Evolutionary conservation across 2,797 vertebrate genomes (phyloP).

Genomic region (Myiothlypis chrysogaster): DNA sequence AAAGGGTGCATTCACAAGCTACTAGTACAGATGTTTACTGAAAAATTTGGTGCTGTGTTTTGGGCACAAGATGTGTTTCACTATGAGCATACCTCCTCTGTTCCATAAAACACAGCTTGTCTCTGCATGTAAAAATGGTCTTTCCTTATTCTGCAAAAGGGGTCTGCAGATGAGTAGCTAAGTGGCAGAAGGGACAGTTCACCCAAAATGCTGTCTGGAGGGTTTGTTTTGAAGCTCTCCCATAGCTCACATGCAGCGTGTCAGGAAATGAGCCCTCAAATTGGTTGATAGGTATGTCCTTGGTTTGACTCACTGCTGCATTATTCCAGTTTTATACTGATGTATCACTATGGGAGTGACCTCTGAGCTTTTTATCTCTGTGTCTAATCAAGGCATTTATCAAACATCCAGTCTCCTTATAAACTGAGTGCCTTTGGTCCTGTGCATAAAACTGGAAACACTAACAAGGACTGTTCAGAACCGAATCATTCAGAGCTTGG

Average conservation of each 20-base stretch:
- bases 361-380: not conserved
- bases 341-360: not conserved
- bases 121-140: rapidly evolving
- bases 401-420: not conserved
- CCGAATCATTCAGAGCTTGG: not conserved
- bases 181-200: not conserved
- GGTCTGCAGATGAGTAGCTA: not conserved
- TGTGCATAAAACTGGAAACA: not conserved
- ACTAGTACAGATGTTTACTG: not conserved
- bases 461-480: not conserved
- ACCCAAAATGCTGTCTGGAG: not conserved
- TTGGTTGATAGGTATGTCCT: not conserved
- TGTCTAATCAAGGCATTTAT: not conserved
- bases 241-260: rapidly evolving
- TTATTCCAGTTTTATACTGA: not conserved
- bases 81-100: not conserved
- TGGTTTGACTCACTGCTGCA: not conserved
- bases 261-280: not conserved
- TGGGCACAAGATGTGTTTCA: not conserved
- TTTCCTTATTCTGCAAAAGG: not conserved
- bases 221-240: not conserved
- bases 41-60: not conserved
- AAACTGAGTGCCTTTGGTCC: not conserved
- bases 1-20: not conserved
- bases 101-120: not conserved